Evolutionary conservation across 2,113 vertebrate genomes (phyloP).

Genomic region (Onychostruthus taczanowskii): DNA sequence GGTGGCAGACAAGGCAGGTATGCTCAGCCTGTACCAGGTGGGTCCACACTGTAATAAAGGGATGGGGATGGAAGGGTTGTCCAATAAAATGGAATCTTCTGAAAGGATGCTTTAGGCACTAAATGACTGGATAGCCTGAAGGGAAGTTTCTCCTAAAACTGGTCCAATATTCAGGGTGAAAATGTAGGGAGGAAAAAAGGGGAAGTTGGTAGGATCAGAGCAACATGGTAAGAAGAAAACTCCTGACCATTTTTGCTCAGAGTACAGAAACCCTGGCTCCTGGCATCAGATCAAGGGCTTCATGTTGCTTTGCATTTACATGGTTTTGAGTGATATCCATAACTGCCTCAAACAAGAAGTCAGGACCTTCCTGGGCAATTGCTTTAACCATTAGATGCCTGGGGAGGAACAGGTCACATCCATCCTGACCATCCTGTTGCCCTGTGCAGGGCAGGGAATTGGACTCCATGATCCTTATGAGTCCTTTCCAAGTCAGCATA

Average conservation of each 20-base stretch:
- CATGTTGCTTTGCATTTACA: neutral
- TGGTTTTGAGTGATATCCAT: neutral
- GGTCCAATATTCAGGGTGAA: neutral
- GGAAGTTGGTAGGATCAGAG: neutral
- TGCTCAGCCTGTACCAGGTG: neutral
- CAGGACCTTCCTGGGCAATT: neutral
- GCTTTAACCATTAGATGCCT: neutral
- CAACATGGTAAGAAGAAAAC: neutral
- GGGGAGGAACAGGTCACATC: neutral
- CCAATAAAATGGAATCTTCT: neutral
- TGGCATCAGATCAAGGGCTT: neutral
- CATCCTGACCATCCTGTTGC: neutral
- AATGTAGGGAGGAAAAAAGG: rapidly evolving
- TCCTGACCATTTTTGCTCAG: neutral
- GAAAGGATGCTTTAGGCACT: neutral
- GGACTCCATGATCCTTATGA: neutral
- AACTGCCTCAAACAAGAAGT: neutral
- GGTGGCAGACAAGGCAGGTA: neutral
- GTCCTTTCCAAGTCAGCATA: neutral
- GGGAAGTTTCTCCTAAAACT: neutral
- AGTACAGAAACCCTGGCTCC: neutral
- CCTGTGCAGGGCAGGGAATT: neutral
- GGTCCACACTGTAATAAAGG: neutral
- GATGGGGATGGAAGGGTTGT: neutral
- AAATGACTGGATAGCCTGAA: neutral